phyloP scores from a whole-genome alignment of 2,888 invertebrate species.

The Dolomedes plantarius region DNA sequence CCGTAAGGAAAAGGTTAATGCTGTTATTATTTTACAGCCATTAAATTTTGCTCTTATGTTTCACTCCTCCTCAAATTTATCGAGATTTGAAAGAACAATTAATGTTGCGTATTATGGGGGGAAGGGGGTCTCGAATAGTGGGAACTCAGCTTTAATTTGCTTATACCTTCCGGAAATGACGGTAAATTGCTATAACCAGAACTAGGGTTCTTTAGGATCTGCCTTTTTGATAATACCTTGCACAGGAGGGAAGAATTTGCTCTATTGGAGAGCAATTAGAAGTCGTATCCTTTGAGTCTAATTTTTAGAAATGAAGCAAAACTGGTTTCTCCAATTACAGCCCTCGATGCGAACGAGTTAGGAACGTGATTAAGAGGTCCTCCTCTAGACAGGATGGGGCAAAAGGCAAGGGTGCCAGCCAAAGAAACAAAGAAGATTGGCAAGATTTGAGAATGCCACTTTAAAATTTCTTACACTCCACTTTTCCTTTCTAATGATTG shows the following conservation, averaged over 20 bases:
- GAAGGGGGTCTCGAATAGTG: background rate
- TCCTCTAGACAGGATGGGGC: too few species aligned
- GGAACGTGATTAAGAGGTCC: too few species aligned
- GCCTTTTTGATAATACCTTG: slow-evolving; percentile 42
- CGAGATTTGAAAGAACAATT: slow-evolving; percentile 19
- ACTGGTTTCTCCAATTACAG: slow-evolving; percentile 33
- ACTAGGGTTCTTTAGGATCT: background rate
- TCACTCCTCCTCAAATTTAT: background rate
- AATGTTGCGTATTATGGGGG: slow-evolving; percentile 8
- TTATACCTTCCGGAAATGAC: slow-evolving; percentile 15
- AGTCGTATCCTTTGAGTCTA: slow-evolving; percentile 44
- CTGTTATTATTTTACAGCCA: too few species aligned
- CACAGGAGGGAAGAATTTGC: slow-evolving; percentile 34
- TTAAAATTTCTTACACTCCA: too few species aligned
- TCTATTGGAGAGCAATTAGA: slow-evolving; percentile 43
- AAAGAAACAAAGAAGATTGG: too few species aligned
- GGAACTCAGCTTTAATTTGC: slow-evolving; percentile 28
- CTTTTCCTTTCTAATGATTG: too few species aligned
- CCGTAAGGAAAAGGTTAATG: too few species aligned
- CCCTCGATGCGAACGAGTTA: too few species aligned
- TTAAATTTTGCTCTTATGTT: too few species aligned
- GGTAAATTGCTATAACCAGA: background rate
- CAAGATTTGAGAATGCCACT: too few species aligned
- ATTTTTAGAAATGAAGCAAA: slow-evolving; percentile 33
- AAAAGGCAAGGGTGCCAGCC: too few species aligned